Percentiles rank a stretch among this genome's conserved stretches.
phyloP scores from a whole-genome alignment of 1,140 invertebrate genomes.

The Thrips palmi region DNA sequence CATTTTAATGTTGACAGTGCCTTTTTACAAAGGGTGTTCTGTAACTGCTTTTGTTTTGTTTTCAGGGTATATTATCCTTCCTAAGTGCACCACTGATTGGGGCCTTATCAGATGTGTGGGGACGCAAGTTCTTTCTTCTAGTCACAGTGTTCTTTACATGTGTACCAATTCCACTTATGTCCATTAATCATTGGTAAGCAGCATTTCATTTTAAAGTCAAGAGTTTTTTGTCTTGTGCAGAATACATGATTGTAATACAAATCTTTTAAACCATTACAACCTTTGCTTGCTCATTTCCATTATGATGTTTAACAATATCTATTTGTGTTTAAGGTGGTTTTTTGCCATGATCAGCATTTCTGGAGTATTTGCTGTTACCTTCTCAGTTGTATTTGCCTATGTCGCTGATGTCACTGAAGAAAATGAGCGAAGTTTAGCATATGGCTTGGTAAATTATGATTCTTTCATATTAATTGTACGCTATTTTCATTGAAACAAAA shows the following conservation, averaged over 20 bases:
- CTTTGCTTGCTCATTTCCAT: background rate
- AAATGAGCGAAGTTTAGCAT: constrained; percentile 84
- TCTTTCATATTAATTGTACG: constrained; percentile 1
- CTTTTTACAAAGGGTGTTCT: too few species aligned
- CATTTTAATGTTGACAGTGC: too few species aligned
- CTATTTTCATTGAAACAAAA: background rate
- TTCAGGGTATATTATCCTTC: constrained; percentile 90
- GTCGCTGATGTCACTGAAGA: constrained; percentile 99
- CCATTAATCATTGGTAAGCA: constrained; percentile 83
- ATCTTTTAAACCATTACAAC: constrained; percentile 5
- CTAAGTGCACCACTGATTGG: constrained; percentile 92
- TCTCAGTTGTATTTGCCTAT: constrained; percentile 97
- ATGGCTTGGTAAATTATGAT: constrained; percentile 61
- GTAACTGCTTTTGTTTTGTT: constrained; percentile 7
- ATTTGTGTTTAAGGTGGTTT: constrained; percentile 60
- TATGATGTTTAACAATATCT: constrained; percentile 2
- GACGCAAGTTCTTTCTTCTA: constrained; percentile 92
- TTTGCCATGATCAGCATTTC: constrained; percentile 99
- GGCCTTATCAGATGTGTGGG: constrained; percentile 94
- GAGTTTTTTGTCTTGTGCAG: background rate
- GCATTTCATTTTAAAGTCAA: background rate
- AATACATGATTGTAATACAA: background rate
- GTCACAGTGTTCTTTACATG: constrained; percentile 99
- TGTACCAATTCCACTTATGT: constrained; percentile 96
- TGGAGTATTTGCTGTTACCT: constrained; percentile 96